Percentiles rank a stretch among this genome's conserved stretches.
Evolutionary conservation across 2,797 vertebrate species (phyloP).

Genomic region (Esox masquinongy): DNA sequence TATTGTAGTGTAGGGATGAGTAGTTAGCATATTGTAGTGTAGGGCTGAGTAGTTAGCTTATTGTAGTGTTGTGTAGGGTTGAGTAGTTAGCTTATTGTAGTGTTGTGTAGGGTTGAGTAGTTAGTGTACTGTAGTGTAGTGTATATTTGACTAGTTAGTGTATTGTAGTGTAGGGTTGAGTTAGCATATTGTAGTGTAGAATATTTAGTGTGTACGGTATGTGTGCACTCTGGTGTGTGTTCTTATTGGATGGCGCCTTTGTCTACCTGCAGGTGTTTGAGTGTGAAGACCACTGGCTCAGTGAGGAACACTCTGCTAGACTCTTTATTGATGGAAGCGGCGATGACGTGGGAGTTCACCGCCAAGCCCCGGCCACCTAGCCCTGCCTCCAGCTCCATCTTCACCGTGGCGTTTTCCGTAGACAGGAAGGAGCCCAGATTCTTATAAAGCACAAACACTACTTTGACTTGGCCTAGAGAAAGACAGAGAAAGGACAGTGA

Average conservation of each 20-base stretch:
- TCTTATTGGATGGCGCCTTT: background rate
- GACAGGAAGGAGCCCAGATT: slow-evolving; percentile 91
- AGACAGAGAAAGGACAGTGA: slow-evolving; percentile 14
- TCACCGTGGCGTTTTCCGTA: slow-evolving; percentile 90
- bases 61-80: too few relatives aligned
- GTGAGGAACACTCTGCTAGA: slow-evolving; percentile 92
- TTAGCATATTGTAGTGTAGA: too few relatives aligned
- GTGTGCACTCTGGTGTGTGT: background rate
- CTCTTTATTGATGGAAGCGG: slow-evolving; percentile 94
- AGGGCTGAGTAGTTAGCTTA: background rate
- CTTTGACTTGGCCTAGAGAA: slow-evolving; percentile 87
- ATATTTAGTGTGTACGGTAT: background rate
- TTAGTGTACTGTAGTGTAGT: background rate
- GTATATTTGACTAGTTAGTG: background rate
- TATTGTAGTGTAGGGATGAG: too few relatives aligned
- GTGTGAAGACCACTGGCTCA: slow-evolving; percentile 90
- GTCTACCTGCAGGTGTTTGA: slow-evolving; percentile 85
- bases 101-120: too few relatives aligned
- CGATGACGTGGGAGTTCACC: slow-evolving; percentile 90
- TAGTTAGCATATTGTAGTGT: too few relatives aligned
- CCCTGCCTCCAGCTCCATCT: slow-evolving; percentile 81
- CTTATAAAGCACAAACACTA: slow-evolving; percentile 92
- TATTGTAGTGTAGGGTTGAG: too few relatives aligned
- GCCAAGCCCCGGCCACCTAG: slow-evolving; percentile 74
- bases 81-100: too few relatives aligned